Conservation (phyloP, 2,113 vertebrate species). For the Saccopteryx bilineata region DNA sequence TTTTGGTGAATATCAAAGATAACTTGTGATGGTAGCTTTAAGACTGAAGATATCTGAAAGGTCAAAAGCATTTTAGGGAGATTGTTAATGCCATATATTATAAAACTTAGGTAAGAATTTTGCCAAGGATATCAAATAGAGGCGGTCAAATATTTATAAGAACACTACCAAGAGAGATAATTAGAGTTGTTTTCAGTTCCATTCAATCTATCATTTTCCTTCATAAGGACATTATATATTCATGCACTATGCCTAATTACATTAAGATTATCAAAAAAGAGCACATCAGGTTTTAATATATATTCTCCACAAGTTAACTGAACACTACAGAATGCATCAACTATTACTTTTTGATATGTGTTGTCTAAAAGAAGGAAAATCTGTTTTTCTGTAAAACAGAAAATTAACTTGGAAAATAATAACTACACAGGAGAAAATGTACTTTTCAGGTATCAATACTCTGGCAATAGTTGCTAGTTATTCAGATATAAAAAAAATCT, state of each 20-base stretch:
- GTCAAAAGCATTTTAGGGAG: not conserved
- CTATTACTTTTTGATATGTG: not conserved
- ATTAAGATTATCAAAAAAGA: slow-evolving; percentile 31
- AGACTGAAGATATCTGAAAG: not conserved
- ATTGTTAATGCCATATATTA: not conserved
- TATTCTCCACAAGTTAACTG: slow-evolving; percentile 52
- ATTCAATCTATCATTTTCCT: not conserved
- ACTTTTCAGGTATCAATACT: not conserved
- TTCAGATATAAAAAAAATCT: not conserved
- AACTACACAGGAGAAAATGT: not conserved
- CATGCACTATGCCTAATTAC: not conserved
- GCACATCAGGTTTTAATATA: not conserved
- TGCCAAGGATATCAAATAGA: not conserved
- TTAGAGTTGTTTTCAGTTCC: not conserved
- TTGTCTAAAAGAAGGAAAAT: slow-evolving; percentile 7
- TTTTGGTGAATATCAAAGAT: not conserved
- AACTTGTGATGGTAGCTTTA: not conserved
- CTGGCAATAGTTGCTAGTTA: not conserved
- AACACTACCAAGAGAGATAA: not conserved
- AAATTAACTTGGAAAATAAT: not conserved
- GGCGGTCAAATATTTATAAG: slow-evolving; percentile 23
- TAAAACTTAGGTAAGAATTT: not conserved
- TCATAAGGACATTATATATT: not conserved
- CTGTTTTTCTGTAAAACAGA: not conserved
- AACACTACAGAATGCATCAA: slow-evolving; percentile 20